Base-by-base conservation (phyloP, 2,888 invertebrate genomes). In the Lordiphosa andalusiaca region DNA sequence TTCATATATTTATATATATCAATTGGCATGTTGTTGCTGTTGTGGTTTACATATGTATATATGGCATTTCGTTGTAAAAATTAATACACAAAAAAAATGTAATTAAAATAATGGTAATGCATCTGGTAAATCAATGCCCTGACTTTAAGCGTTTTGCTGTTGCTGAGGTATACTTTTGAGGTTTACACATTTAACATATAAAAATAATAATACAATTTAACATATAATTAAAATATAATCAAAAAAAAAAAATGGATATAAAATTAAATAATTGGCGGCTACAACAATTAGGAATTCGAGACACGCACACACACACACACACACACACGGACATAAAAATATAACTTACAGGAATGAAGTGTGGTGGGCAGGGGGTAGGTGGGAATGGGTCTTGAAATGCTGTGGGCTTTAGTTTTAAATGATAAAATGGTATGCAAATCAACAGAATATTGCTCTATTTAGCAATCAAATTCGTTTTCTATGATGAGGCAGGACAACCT, bases 261-360 rank as follows among this genome's bases (percentile, higher is more conserved):
- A 62, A 80, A 72, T 76, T 76, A 73, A 67, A 67, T 53, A 73
- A 77, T 76, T 71, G 71, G 71, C 77, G 77, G 81, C 71, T 81
- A 77, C 73, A 84, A 74, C 77, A 78, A 74, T 70, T 76, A 84
- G 82, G 82, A 78, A 78, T 73, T 76, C 50, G 40, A n/a, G 19
- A 21, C 16, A 36, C 13, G 4, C 25, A 21, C 42, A 25, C 47
- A 19, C 5, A 9, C 25, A 21, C 42, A 25, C 47, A 19, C 5
- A 9, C 25, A 7, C 25, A 2, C 25, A 25, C 25, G 38, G 25
- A 10, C 37, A 48, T 25, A 13, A 25, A 49, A 53, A 53, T 39
- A 52, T 50, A 54, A 55, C 16, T 69, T 64, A 72, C 66, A 75
- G 72, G 70, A 74, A 54, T 60, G 61, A 61, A 4, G 42, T 23